Base-by-base conservation (phyloP, 1,140 invertebrate species). In the Bombus cullumanus region DNA sequence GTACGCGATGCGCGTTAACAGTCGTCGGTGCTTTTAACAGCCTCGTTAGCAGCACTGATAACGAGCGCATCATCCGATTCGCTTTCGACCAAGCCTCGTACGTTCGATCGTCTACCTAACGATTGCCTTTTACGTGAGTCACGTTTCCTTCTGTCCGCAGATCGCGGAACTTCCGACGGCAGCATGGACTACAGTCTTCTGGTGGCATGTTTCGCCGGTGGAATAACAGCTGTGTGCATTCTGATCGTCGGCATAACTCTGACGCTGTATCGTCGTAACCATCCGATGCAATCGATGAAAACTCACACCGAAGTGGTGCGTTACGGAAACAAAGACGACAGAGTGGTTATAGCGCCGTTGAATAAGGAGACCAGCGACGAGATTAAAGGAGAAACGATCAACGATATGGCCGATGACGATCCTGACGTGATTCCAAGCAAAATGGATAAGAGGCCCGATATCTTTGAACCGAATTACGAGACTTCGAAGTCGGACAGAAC, bases 201-300 rank as follows among this genome's bases (percentile, higher is more conserved):
- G 81, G 92, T 94, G 15, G 94, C 94, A 3, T 94, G 92, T 83
- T 94, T 94, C 79, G 93, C 93, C 34, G 93, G 94, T 22, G 92
- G 94, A 18, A 68, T 94, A 64, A 94, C 94, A 6, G 94, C 94
- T 10, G 83, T 93, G n/a, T 94, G 93, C 81, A 94, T 94, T 53
- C 89, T 94, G 64, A 89, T 94, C 22, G 90, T 94, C 2, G 94
- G 92, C 41, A 86, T 94, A n/a, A 94, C 92, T 15, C 71, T 94
- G 76, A 94, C 93, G 5, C 68, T 94, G 18, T 93, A 94, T 69
- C 91, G 93, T 43, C 91, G 94, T 1, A 91, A 74, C 66, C 91
- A 93, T 75, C 87, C 92, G 28, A 87, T 84, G 43, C 91, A 88
- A 37, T 66, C 88, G 43, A 90, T 82, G 39, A 94, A 94, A 84